phyloP scores from a whole-genome alignment of 1,140 invertebrate genomes.

The Bradysia coprophila region DNA sequence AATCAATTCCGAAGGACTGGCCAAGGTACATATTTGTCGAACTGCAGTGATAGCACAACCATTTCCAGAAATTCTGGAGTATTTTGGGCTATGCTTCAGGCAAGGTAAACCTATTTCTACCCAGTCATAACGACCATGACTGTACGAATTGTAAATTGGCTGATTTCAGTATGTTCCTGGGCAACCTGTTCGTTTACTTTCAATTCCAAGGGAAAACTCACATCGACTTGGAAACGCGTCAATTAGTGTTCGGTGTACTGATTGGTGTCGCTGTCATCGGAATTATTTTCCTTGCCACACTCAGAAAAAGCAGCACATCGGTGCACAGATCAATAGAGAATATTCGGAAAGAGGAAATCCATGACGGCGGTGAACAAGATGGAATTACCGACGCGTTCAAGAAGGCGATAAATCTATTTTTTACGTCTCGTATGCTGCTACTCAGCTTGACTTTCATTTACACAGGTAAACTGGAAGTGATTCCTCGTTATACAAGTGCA shows the following conservation, averaged over 20 bases:
- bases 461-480: conserved; percentile 45
- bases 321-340: conserved; percentile 30
- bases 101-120: conserved; percentile 34
- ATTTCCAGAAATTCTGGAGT: conserved; percentile 86
- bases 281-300: conserved; percentile 40
- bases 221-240: conserved; percentile 43
- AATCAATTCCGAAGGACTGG: no score
- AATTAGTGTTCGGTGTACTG: conserved; percentile 56
- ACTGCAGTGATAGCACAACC: conserved; percentile 71
- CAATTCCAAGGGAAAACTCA: conserved; percentile 58
- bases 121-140: neutral
- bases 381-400: conserved; percentile 45
- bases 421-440: conserved; percentile 67
- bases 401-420: conserved; percentile 55
- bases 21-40: conserved; percentile 84
- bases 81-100: conserved; percentile 90
- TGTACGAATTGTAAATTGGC: no score
- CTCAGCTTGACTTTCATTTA: conserved; percentile 77
- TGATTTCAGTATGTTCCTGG: conserved; percentile 67
- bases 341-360: conserved; percentile 31
- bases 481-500: no score
- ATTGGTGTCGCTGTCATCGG: conserved; percentile 46
- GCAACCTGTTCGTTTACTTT: conserved; percentile 87
- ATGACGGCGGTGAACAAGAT: conserved; percentile 29
- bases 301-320: conserved; percentile 36